These are phyloP conservation scores for Ateles fusciceps DNA, from an alignment of 2,797 vertebrate genomes.

Conservation along the genomic window DNA sequence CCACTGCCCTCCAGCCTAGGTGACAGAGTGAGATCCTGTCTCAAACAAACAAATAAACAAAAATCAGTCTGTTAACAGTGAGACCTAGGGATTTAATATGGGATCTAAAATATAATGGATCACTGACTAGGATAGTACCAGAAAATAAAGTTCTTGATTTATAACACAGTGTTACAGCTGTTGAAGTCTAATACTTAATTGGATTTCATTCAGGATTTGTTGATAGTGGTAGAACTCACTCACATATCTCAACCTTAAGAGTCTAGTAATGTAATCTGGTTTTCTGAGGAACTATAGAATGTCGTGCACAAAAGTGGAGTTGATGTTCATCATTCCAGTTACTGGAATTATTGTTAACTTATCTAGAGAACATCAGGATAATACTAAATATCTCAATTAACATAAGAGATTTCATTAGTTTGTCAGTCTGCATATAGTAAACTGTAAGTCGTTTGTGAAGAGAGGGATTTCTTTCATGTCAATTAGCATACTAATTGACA, in stretches of 20 bases:
- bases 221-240: not conserved
- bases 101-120: not conserved
- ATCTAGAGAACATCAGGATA: not conserved
- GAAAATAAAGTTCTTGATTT: constrained; percentile 46
- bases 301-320: not conserved
- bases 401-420: not conserved
- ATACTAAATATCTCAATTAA: not conserved
- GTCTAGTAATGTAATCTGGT: not conserved
- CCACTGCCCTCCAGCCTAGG: too few relatives aligned
- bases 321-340: not conserved
- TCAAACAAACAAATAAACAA: too few relatives aligned
- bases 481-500: constrained; percentile 26
- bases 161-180: not conserved
- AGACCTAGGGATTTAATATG: not conserved
- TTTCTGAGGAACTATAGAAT: not conserved
- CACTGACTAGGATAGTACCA: not conserved
- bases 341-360: not conserved
- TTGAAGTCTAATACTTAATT: not conserved
- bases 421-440: not conserved
- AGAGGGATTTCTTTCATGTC: not conserved
- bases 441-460: not conserved
- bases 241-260: not conserved
- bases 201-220: not conserved
- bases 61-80: not conserved
- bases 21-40: too few relatives aligned